A percentile compares a stretch with the other conserved stretches of the same genome.
These are phyloP conservation scores for Bradypus variegatus DNA, from an alignment of 2,797 vertebrate species.

Conservation along the genomic window DNA sequence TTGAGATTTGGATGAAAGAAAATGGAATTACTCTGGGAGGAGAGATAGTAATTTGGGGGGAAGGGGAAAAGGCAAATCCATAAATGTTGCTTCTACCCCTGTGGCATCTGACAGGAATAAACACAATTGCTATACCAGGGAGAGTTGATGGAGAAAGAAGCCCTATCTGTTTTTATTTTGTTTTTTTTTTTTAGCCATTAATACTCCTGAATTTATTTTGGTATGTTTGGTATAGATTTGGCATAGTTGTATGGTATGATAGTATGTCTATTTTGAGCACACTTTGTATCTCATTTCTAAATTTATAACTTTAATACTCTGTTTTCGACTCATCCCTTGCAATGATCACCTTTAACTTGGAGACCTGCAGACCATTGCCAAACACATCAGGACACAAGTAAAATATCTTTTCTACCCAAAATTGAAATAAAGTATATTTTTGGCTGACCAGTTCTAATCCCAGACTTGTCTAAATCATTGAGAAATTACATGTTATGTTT, in stretches of 20 bases:
- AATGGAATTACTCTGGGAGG: not conserved
- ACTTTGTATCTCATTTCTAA: not conserved
- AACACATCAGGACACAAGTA: constrained; percentile 1
- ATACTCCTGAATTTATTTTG: not conserved
- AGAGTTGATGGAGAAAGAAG: not conserved
- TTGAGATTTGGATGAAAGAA: not conserved
- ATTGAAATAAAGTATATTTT: constrained; percentile 46
- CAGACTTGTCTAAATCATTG: constrained; percentile 49
- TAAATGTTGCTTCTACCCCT: not conserved
- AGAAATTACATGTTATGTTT: constrained; percentile 54
- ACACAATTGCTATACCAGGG: not conserved
- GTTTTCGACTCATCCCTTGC: not conserved
- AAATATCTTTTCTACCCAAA: constrained; percentile 26
- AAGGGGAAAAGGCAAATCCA: not conserved
- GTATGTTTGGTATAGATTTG: not conserved
- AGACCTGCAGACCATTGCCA: not conserved
- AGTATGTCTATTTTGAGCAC: not conserved
- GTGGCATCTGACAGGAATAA: not conserved
- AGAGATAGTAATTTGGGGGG: not conserved
- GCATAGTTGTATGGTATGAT: not conserved
- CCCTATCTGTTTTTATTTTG: not conserved
- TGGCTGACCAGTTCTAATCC: constrained; percentile 42
- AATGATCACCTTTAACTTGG: not conserved
- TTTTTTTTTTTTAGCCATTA: not conserved
- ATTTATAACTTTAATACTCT: not conserved